These are phyloP conservation scores for Athalia circularis DNA, from an alignment of 2,888 invertebrate genomes.

Conservation along the genomic window DNA sequence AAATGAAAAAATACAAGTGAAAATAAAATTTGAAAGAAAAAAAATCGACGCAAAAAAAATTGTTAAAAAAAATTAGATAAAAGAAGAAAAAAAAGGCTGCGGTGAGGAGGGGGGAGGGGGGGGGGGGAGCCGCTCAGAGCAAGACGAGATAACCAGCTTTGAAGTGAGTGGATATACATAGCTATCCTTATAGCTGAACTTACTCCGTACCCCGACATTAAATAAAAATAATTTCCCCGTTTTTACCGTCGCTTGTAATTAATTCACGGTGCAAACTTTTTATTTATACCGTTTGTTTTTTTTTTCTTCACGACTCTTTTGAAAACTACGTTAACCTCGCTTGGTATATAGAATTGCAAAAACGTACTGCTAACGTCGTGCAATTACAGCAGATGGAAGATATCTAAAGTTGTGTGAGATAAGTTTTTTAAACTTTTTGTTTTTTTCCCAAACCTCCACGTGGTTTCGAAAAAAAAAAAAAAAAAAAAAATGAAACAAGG, in stretches of 20 bases:
- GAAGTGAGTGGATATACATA: slow-evolving; percentile 56
- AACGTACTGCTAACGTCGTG: background rate
- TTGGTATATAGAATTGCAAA: slow-evolving; percentile 5
- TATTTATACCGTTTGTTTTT: slow-evolving; percentile 1
- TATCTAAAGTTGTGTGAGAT: background rate
- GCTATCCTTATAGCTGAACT: slow-evolving; percentile 53
- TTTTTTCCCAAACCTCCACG: too few species aligned
- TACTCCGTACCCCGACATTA: slow-evolving; percentile 65
- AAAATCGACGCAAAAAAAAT: slow-evolving; percentile 48
- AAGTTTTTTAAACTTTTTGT: too few species aligned
- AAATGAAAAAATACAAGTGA: slow-evolving; percentile 17
- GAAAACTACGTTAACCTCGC: slow-evolving; percentile 35
- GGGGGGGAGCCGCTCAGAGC: slow-evolving; percentile 52
- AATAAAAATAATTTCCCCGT: slow-evolving; percentile 69
- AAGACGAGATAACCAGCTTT: slow-evolving; percentile 69
- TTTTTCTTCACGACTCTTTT: slow-evolving; percentile 33
- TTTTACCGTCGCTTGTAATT: slow-evolving; percentile 60
- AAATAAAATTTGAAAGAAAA: slow-evolving; percentile 38
- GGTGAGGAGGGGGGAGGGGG: too few species aligned
- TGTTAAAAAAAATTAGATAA: background rate
- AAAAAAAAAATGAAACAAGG: too few species aligned
- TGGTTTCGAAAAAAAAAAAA: too few species aligned
- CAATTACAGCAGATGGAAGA: background rate
- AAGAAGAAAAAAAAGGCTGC: too few species aligned
- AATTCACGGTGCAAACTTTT: slow-evolving; percentile 64